Base-by-base conservation (phyloP, 2,797 vertebrate genomes). In the Etheostoma perlongum region DNA sequence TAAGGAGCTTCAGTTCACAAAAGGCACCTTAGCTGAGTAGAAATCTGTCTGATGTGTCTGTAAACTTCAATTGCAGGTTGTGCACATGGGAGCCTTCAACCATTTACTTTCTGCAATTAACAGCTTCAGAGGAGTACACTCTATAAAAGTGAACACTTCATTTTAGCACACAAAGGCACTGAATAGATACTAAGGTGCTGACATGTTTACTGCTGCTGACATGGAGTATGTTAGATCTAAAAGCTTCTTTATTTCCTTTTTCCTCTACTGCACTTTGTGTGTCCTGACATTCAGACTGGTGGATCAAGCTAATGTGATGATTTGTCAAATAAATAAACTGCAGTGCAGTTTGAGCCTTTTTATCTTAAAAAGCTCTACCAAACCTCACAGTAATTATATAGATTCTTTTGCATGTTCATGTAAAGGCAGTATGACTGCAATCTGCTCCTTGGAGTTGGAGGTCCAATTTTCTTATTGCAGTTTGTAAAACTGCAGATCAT, bases 11-110 rank as follows among this genome's bases (percentile, higher is more conserved):
- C 76, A 64, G 85, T 85, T 89, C 81, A 91, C 88, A 90, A 92
- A 90, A 90, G 90, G 61, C 81, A 78, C 81, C 84, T 81, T 69
- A 77, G 76, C 83, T 49, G 73, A 83, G 83, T 57, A 81, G 76
- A 84, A 90, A 88, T 85, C 78, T 80, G 74, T 36, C 76, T 48
- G 53, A 82, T 74, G 85, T 84, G 83, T 91, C 82, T 82, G 76
- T 89, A 93, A 89, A 92, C 89, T 91, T 87, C 73, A 87, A 87
- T 85, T 85, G 86, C 81, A 82, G 77, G 85, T 75, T 84, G 81
- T 84, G 82, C 89, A 89, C 82, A 30, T 76, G 90, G 85, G 87
- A 85, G 91, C 76, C 82, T 79, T 91, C 82, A 85, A 76, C 79
- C 81, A 81, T 87, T 78, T 90, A 73, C 72, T 79, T 71, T 73